Percentiles rank a stretch among this genome's conserved stretches.
Evolutionary conservation across 2,797 vertebrate species (phyloP).

Genomic region (Myripristis jacobus): DNA sequence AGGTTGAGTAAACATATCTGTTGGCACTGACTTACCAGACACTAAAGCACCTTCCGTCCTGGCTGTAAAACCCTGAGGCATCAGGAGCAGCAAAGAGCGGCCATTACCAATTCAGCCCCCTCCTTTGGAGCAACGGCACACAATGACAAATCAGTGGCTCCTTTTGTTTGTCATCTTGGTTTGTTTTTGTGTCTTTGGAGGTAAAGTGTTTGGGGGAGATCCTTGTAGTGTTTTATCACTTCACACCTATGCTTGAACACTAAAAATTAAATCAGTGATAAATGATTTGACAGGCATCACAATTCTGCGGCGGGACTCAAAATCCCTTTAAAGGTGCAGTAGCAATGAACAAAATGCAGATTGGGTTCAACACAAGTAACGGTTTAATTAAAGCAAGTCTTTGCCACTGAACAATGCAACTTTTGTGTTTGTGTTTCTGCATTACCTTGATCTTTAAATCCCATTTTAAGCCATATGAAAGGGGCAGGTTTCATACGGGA

Average conservation of each 20-base stretch:
- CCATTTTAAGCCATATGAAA: neutral
- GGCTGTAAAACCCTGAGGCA: constrained; percentile 66
- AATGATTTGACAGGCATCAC: neutral
- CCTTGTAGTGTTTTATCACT: constrained; percentile 22
- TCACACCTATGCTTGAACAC: neutral
- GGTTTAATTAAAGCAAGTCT: neutral
- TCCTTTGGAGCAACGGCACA: constrained; percentile 20
- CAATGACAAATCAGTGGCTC: constrained; percentile 33
- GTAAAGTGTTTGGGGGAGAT: constrained; percentile 22
- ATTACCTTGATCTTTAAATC: neutral
- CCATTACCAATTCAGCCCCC: constrained; percentile 61
- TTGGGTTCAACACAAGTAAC: too few species aligned
- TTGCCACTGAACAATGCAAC: neutral
- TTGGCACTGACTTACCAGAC: constrained; percentile 74
- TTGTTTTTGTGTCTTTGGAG: constrained; percentile 41
- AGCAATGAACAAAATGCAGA: too few species aligned
- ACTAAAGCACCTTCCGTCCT: constrained; percentile 66
- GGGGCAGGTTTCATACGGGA: constrained; percentile 20
- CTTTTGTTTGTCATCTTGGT: constrained; percentile 20
- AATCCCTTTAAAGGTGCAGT: too few species aligned
- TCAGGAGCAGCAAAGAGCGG: constrained; percentile 42
- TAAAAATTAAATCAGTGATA: constrained; percentile 1
- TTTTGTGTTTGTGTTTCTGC: too few species aligned
- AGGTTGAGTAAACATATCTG: constrained; percentile 82
- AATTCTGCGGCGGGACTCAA: neutral